Conservation (phyloP, 2,113 vertebrate genomes). For the Mungos mungo region DNA sequence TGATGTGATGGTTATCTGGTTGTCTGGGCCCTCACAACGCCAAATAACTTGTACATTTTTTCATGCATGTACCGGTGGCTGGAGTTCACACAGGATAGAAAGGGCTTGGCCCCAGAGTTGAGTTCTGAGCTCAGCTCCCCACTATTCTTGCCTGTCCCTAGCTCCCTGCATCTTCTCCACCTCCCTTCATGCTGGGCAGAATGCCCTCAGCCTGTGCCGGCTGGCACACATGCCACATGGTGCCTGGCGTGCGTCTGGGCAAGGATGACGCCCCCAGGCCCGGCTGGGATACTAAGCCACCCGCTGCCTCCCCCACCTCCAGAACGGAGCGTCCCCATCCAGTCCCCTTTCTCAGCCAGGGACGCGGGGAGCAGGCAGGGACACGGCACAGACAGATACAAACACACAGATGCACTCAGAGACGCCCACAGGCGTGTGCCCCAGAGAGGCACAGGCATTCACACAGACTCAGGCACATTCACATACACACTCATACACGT, state of each 20-base stretch:
- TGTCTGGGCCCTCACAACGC: not conserved
- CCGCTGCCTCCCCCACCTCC: slow-evolving; percentile 70
- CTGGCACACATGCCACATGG: slow-evolving; percentile 77
- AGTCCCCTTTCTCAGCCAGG: slow-evolving; percentile 77
- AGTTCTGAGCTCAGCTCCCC: slow-evolving; percentile 28
- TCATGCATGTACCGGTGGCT: not conserved
- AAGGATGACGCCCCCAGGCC: slow-evolving; percentile 79
- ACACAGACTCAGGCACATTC: not conserved
- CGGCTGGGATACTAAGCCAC: slow-evolving; percentile 76
- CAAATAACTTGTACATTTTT: not conserved
- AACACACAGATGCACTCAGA: slow-evolving; percentile 72
- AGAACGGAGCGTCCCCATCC: slow-evolving; percentile 79
- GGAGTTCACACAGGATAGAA: not conserved
- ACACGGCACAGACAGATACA: slow-evolving; percentile 74
- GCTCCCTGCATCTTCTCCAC: slow-evolving; percentile 37
- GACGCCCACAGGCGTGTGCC: slow-evolving; percentile 70
- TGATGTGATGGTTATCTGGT: not conserved
- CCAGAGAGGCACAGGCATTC: slow-evolving; percentile 58
- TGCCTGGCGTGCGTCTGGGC: slow-evolving; percentile 73
- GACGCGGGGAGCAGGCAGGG: slow-evolving; percentile 76
- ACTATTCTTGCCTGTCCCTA: slow-evolving; percentile 47
- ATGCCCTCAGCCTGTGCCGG: slow-evolving; percentile 78
- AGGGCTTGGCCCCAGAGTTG: slow-evolving; percentile 15
- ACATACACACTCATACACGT: not conserved
- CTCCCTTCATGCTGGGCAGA: slow-evolving; percentile 64